These are phyloP conservation scores for Clarias platycephalus DNA, from an alignment of 2,797 vertebrate species.

Conservation along the genomic window DNA sequence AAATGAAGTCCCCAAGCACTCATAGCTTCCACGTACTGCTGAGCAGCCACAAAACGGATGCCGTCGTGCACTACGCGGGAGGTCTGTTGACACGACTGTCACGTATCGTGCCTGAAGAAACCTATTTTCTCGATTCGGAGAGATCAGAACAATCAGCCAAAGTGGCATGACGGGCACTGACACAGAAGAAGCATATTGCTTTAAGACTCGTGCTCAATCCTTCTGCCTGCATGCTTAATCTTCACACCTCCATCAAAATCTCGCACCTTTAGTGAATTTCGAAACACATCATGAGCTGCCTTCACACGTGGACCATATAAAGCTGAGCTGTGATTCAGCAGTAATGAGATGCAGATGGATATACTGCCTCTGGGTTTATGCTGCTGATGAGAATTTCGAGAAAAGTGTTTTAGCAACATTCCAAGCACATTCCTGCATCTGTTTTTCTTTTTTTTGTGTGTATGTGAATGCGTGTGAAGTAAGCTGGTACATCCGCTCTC, in stretches of 20 bases:
- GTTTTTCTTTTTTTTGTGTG: background rate
- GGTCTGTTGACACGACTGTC: background rate
- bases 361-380: constrained; percentile 57
- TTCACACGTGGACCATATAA: constrained; percentile 63
- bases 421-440: constrained; percentile 26
- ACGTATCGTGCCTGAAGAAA: constrained; percentile 20
- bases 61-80: constrained; percentile 60
- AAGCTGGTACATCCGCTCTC: constrained; percentile 12
- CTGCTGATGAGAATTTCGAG: constrained; percentile 22
- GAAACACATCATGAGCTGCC: constrained; percentile 53
- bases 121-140: constrained; percentile 17
- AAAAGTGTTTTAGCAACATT: constrained; percentile 36
- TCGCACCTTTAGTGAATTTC: constrained; percentile 55
- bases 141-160: background rate
- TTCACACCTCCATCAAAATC: constrained; percentile 61
- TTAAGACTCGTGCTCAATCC: constrained; percentile 17
- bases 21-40: constrained; percentile 61
- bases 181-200: constrained; percentile 28
- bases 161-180: constrained; percentile 24
- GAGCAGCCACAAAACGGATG: constrained; percentile 70
- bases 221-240: constrained; percentile 22
- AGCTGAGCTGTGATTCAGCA: constrained; percentile 53
- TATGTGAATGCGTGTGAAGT: background rate
- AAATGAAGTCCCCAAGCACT: constrained; percentile 43
- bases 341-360: constrained; percentile 57